Evolutionary conservation across 2,888 invertebrate species (phyloP).

Genomic region (Galeruca laticollis): DNA sequence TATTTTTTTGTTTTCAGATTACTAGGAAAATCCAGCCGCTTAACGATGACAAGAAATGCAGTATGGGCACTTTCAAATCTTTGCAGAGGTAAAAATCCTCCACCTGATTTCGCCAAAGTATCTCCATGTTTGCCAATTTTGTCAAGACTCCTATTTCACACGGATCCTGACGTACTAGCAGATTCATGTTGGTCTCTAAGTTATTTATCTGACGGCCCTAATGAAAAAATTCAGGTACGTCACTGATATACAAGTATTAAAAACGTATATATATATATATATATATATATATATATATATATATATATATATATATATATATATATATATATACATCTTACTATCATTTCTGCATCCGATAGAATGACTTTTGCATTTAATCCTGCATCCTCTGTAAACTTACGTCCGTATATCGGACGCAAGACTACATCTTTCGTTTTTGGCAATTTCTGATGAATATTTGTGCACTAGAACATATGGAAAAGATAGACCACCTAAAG

Average conservation of each 20-base stretch:
- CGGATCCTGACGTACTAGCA: slow-evolving; percentile 89
- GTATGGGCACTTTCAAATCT: slow-evolving; percentile 98
- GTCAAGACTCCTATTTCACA: slow-evolving; percentile 87
- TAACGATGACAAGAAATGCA: slow-evolving; percentile 95
- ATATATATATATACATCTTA: too few relatives aligned
- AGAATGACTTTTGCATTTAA: too few relatives aligned
- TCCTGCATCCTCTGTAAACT: too few relatives aligned
- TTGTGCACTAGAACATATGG: too few relatives aligned
- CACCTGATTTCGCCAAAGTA: slow-evolving; percentile 89
- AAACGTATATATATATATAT: neutral
- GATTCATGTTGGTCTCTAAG: slow-evolving; percentile 98
- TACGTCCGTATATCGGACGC: too few relatives aligned
- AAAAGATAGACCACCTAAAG: too few relatives aligned
- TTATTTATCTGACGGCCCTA: slow-evolving; percentile 95
- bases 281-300: too few relatives aligned
- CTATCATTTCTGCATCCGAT: too few relatives aligned
- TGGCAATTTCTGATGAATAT: too few relatives aligned
- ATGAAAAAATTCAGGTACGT: slow-evolving; percentile 87
- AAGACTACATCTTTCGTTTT: too few relatives aligned
- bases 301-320: too few relatives aligned
- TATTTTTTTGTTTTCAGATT: slow-evolving; percentile 68
- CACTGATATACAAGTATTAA: neutral
- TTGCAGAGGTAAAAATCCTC: slow-evolving; percentile 97
- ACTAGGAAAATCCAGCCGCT: slow-evolving; percentile 81
- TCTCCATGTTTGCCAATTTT: slow-evolving; percentile 87